Conservation (phyloP, 2,888 invertebrate genomes). For the Conistra vaccinii region DNA sequence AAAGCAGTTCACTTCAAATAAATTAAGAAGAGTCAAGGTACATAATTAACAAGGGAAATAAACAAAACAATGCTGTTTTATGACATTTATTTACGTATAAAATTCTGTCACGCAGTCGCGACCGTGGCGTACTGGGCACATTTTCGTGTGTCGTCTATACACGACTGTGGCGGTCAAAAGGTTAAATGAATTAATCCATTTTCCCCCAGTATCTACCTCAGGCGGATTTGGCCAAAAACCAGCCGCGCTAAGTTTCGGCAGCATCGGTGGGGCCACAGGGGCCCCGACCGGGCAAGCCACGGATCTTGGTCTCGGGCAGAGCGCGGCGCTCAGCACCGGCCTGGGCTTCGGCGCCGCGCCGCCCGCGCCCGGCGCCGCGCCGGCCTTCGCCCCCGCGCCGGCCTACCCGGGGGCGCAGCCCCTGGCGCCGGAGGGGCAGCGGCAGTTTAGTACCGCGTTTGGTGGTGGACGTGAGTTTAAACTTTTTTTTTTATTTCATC, state of each 20-base stretch:
- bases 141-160: too few species aligned
- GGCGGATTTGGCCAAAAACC: slow-evolving; percentile 42
- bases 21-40: too few species aligned
- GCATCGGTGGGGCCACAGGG: slow-evolving; percentile 15
- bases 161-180: too few species aligned
- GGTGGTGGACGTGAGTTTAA: slow-evolving; percentile 41
- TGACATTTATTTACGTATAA: too few species aligned
- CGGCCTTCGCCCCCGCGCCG: slow-evolving; percentile 47
- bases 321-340: slow-evolving; percentile 19
- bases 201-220: slow-evolving; percentile 21
- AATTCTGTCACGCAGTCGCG: too few species aligned
- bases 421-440: background rate
- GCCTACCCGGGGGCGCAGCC: slow-evolving; percentile 44
- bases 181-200: background rate
- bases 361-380: slow-evolving; percentile 36
- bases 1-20: too few species aligned
- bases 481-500: background rate
- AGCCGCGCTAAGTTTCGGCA: slow-evolving; percentile 51
- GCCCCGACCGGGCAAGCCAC: background rate
- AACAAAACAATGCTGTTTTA: too few species aligned
- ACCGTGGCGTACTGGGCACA: too few species aligned
- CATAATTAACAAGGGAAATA: too few species aligned
- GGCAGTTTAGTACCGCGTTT: slow-evolving; percentile 6
- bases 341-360: slow-evolving; percentile 45
- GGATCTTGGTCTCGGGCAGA: slow-evolving; percentile 10